phyloP scores from a whole-genome alignment of 1,140 invertebrate genomes.

The Leucophenga varia region DNA sequence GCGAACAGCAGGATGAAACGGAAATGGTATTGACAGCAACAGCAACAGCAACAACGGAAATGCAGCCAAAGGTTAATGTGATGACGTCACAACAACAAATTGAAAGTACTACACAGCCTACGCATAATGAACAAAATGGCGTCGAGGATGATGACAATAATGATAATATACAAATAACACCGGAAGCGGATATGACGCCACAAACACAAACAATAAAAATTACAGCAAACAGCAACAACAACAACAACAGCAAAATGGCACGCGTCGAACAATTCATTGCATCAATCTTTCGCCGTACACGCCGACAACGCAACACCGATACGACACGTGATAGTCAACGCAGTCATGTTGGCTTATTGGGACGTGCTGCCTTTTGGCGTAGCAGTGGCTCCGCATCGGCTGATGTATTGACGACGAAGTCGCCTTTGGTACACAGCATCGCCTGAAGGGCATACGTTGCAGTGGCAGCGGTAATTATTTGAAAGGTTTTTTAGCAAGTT shows the following conservation, averaged over 20 bases:
- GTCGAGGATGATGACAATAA: neutral
- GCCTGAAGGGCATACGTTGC: conserved; percentile 49
- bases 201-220: neutral
- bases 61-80: no score
- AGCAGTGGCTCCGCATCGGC: conserved; percentile 1
- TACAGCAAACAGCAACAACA: conserved; percentile 1
- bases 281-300: conserved; percentile 30
- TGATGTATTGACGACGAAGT: conserved; percentile 15
- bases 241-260: neutral
- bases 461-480: conserved; percentile 48
- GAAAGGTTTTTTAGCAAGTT: conserved; percentile 6
- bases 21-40: neutral
- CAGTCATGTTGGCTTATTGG: conserved; percentile 43
- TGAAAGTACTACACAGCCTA: no score
- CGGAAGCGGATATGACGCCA: neutral
- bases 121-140: no score
- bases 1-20: conserved; percentile 13
- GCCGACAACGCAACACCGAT: conserved; percentile 14
- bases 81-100: no score
- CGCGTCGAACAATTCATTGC: conserved; percentile 26
- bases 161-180: neutral
- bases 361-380: conserved; percentile 28
- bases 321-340: conserved; percentile 42
- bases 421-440: conserved; percentile 36
- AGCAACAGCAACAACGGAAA: neutral